Percentiles rank a stretch among this genome's conserved stretches.
Conservation (phyloP, 2,113 vertebrate genomes). For the Nanorana parkeri region DNA sequence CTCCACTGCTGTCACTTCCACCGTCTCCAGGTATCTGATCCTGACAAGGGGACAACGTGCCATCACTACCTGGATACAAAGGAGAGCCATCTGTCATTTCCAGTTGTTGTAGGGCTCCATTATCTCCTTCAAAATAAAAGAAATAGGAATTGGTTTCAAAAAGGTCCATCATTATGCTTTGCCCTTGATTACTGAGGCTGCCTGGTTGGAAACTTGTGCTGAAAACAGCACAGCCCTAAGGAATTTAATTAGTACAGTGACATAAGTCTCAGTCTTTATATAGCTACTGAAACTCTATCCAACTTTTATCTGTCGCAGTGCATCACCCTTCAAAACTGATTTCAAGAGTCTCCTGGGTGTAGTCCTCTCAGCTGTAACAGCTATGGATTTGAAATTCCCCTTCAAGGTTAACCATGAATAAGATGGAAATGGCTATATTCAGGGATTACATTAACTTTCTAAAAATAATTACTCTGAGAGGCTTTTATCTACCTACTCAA, state of each 20-base stretch:
- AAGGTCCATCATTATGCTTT: slow-evolving; percentile 98
- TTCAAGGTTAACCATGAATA: slow-evolving; percentile 26
- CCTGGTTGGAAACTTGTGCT: slow-evolving; percentile 69
- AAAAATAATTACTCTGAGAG: too few relatives aligned
- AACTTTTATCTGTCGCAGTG: slow-evolving; percentile 87
- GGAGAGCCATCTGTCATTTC: slow-evolving; percentile 91
- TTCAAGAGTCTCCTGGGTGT: slow-evolving; percentile 70
- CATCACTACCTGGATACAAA: slow-evolving; percentile 85
- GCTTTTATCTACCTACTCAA: too few relatives aligned
- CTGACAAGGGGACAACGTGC: slow-evolving; percentile 85
- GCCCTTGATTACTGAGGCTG: slow-evolving; percentile 69
- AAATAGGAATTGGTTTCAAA: slow-evolving; percentile 97
- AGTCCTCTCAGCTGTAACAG: slow-evolving; percentile 58
- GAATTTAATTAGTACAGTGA: slow-evolving; percentile 97
- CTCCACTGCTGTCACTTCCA: slow-evolving; percentile 88
- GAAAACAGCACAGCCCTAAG: slow-evolving; percentile 79
- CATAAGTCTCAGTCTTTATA: slow-evolving; percentile 94
- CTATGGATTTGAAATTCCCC: slow-evolving; percentile 34
- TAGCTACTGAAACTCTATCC: slow-evolving; percentile 97
- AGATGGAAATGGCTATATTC: slow-evolving; percentile 6
- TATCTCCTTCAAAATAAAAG: slow-evolving; percentile 93
- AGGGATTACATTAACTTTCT: neutral
- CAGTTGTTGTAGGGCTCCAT: slow-evolving; percentile 87
- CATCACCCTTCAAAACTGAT: slow-evolving; percentile 81
- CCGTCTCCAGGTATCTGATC: slow-evolving; percentile 84